Evolutionary conservation across 2,888 invertebrate genomes (phyloP), one percentile per base, ranked within the genome.

Genomic region (Ophion ventricosus): DNA sequence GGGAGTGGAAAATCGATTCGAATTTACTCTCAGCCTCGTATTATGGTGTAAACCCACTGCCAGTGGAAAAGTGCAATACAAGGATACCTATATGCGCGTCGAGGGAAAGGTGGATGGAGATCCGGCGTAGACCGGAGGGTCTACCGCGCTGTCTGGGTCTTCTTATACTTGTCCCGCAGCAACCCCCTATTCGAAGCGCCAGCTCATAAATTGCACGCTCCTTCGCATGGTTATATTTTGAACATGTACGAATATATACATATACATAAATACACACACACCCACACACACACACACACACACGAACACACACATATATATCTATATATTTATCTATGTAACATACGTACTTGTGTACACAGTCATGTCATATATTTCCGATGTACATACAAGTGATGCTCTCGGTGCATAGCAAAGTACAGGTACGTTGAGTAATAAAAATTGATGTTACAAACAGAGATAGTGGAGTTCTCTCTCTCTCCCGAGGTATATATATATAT

Each of bases 201-300:
- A 74, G 82, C 49, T 70, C 78, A 75, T 84, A 84, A 84, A 84
- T 81, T 84, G 59, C 59, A 74, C 54, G 29, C 70, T 56, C 81
- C 64, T 78, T 78, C 72, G 49, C 73, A 67, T 43, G 72, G 56
- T 11, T 26, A 72, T 80, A 69, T 56, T 75, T 54, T 49, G 57
- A 66, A 79, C 49, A 40, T 54, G 35, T 26, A 75, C 11, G 23
- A 8, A 43, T 26, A 66, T 29, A 43, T 43, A 49, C 4, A 23
- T 8, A 14, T 77, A 72, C 72, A 54, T 23, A 74, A 35, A 61
- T 35, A 63, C n/a, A n/a, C n/a, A n/a, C n/a, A n/a, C n/a, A n/a
- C n/a, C n/a, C n/a, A n/a, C n/a, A n/a, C n/a, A n/a, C n/a, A n/a
- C n/a, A n/a, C n/a, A n/a, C n/a, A 79, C 49, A 40, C 40, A 25